These are phyloP conservation scores for Bradysia coprophila DNA, from an alignment of 1,140 invertebrate genomes.

Conservation along the genomic window DNA sequence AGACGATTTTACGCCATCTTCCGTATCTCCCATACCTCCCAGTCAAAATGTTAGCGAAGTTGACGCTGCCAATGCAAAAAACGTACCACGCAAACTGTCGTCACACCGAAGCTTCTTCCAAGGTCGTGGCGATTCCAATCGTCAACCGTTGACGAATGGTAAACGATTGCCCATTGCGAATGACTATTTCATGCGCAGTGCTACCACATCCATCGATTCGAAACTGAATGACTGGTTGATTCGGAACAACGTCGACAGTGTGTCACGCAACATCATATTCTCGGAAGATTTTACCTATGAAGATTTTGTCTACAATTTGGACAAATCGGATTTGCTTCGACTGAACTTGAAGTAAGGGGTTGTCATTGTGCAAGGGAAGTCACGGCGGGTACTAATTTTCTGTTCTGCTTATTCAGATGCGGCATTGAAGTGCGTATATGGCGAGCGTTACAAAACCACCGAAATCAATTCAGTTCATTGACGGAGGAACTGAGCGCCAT, in stretches of 20 bases:
- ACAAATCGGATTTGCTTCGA: constrained; percentile 53
- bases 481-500: not conserved
- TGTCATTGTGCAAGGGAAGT: no score
- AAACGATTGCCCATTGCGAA: not conserved
- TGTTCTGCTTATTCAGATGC: constrained; percentile 8
- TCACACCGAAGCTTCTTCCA: not conserved
- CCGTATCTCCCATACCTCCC: no score
- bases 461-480: not conserved
- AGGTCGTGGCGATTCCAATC: not conserved
- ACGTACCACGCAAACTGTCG: no score
- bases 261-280: constrained; percentile 38
- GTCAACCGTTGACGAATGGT: not conserved
- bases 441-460: constrained; percentile 3
- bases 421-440: constrained; percentile 19
- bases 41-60: no score
- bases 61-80: no score
- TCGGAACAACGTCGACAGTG: constrained; percentile 32
- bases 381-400: not conserved
- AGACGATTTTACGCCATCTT: no score
- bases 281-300: constrained; percentile 59
- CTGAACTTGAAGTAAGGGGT: constrained; percentile 44
- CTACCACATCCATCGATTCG: constrained; percentile 16
- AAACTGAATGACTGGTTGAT: constrained; percentile 36
- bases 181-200: not conserved
- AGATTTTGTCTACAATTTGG: constrained; percentile 54